Percentiles rank a stretch among this genome's conserved stretches.
phyloP scores from a whole-genome alignment of 2,888 invertebrate species.

The Campoletis raptor region DNA sequence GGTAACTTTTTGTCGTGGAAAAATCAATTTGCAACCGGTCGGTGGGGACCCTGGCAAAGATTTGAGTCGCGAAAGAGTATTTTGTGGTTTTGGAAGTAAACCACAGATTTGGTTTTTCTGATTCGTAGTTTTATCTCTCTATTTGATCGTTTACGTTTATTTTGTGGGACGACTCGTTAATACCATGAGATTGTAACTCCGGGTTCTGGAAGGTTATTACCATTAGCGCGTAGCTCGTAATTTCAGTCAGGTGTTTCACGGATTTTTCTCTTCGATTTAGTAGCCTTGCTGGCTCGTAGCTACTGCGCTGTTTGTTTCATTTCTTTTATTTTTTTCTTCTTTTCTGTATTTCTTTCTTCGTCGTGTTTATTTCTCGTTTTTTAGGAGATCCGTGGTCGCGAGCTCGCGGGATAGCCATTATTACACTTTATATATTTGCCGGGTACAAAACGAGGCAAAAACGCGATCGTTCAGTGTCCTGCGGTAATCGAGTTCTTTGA shows the following conservation, averaged over 20 bases:
- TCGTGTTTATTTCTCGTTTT: slow-evolving; percentile 43
- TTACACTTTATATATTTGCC: slow-evolving; percentile 64
- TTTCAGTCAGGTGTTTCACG: slow-evolving; percentile 58
- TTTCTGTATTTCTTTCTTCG: neutral
- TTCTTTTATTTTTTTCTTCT: too few species aligned
- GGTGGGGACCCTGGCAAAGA: slow-evolving; percentile 6
- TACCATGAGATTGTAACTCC: slow-evolving; percentile 49
- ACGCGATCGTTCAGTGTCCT: slow-evolving; percentile 25
- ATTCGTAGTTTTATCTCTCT: slow-evolving; percentile 51
- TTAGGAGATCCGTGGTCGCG: slow-evolving; percentile 45
- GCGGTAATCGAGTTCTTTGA: slow-evolving; percentile 66
- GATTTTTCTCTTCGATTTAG: slow-evolving; percentile 52
- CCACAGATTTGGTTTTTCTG: slow-evolving; percentile 50
- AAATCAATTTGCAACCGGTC: slow-evolving; percentile 50
- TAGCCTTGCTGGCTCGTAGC: slow-evolving; percentile 44
- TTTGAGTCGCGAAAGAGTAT: neutral
- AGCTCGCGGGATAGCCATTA: slow-evolving; percentile 48
- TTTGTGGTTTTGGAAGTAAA: slow-evolving; percentile 47
- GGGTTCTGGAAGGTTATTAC: slow-evolving; percentile 58
- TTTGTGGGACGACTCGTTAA: slow-evolving; percentile 54
- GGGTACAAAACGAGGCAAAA: slow-evolving; percentile 63
- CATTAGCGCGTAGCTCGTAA: slow-evolving; percentile 55
- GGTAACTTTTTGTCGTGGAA: slow-evolving; percentile 30
- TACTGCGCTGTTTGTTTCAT: slow-evolving; percentile 24
- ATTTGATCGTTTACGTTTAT: slow-evolving; percentile 29